A percentile compares a stretch with the other conserved stretches of the same genome.
These are phyloP conservation scores for Mythimna impura DNA, from an alignment of 2,888 invertebrate genomes.

Conservation along the genomic window DNA sequence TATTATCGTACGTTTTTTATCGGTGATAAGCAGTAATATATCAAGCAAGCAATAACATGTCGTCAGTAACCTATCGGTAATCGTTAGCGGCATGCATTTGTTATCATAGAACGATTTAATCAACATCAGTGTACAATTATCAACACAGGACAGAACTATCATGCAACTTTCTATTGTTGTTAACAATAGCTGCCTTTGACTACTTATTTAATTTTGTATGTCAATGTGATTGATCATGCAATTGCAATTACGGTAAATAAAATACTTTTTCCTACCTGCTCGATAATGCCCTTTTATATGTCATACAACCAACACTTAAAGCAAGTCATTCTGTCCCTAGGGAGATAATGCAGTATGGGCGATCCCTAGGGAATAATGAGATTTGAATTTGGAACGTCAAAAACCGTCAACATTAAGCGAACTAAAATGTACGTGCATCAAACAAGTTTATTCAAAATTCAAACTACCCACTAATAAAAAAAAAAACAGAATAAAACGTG, in stretches of 20 bases:
- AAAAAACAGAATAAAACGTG: too few relatives aligned
- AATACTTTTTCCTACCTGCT: too few relatives aligned
- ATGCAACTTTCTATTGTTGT: conserved; percentile 35
- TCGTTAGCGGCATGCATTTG: conserved; percentile 31
- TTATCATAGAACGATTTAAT: conserved; percentile 41
- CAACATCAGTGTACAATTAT: conserved; percentile 19
- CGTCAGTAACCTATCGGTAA: conserved; percentile 31
- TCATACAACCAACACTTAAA: too few relatives aligned
- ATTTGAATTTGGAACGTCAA: too few relatives aligned
- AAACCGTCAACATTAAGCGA: too few relatives aligned
- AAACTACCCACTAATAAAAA: too few relatives aligned
- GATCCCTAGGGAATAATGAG: too few relatives aligned
- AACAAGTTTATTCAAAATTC: too few relatives aligned
- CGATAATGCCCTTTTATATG: too few relatives aligned
- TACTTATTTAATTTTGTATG: neutral
- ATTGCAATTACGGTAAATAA: conserved; percentile 10
- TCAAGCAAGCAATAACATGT: conserved; percentile 11
- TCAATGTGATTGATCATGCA: neutral
- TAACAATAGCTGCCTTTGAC: conserved; percentile 8
- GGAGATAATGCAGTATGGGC: too few relatives aligned
- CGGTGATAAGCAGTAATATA: conserved; percentile 8
- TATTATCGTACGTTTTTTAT: conserved; percentile 7
- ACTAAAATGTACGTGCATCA: too few relatives aligned
- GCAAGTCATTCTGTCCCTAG: too few relatives aligned
- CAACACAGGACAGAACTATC: conserved; percentile 7